Percentiles rank a stretch among this genome's conserved stretches.
phyloP scores from a whole-genome alignment of 1,140 invertebrate genomes.

The Caenorhabditis briggsae region DNA sequence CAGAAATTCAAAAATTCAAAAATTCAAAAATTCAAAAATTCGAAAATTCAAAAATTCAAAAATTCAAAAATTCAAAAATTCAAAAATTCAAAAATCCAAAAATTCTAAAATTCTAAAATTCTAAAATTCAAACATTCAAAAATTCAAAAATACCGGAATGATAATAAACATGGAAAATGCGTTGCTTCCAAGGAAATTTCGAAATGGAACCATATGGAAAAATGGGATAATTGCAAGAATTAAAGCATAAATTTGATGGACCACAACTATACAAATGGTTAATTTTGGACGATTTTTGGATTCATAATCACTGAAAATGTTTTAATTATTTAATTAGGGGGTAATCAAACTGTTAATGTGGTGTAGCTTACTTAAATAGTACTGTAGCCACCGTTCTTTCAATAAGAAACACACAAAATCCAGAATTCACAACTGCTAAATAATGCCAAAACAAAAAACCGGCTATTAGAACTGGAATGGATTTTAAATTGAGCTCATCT shows the following conservation, averaged over 20 bases:
- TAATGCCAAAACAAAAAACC: slow-evolving; percentile 17
- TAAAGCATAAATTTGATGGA: background rate
- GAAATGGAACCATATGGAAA: slow-evolving; percentile 14
- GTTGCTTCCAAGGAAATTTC: slow-evolving; percentile 1
- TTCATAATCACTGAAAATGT: slow-evolving; percentile 38
- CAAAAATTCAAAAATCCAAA: too few relatives aligned
- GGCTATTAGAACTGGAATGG: background rate
- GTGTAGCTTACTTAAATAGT: slow-evolving; percentile 18
- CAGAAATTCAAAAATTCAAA: too few relatives aligned
- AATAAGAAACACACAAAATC: background rate
- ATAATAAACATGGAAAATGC: background rate
- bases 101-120: background rate
- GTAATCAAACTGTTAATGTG: too few relatives aligned
- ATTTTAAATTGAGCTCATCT: background rate
- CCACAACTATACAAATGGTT: background rate
- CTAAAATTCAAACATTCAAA: too few relatives aligned
- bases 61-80: too few relatives aligned
- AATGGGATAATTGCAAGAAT: background rate
- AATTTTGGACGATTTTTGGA: background rate
- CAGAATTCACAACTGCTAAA: background rate
- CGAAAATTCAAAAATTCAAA: too few relatives aligned
- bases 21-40: too few relatives aligned
- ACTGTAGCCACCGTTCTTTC: slow-evolving; percentile 22
- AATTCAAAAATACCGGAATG: background rate
- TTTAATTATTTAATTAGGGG: background rate